A percentile compares a stretch with the other conserved stretches of the same genome.
Evolutionary conservation across 2,113 vertebrate genomes (phyloP).

Genomic region (Reinhardtius hippoglossoides): DNA sequence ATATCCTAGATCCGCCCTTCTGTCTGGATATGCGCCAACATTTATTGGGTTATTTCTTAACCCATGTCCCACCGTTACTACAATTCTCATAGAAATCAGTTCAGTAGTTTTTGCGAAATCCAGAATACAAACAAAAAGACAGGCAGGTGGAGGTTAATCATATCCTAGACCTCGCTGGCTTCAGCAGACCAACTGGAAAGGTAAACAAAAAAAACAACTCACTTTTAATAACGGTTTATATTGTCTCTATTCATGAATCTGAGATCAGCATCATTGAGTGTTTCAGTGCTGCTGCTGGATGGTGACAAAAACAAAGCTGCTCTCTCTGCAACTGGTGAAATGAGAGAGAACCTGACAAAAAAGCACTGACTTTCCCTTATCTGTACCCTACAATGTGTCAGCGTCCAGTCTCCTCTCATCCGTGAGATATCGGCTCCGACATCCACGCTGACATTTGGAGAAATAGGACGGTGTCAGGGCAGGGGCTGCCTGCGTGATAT

Average conservation of each 20-base stretch:
- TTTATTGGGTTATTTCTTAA: too few species aligned
- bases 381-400: conserved; percentile 49
- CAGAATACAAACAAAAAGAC: too few species aligned
- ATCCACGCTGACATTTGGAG: conserved; percentile 82
- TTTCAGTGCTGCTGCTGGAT: neutral
- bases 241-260: neutral
- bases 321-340: conserved; percentile 18
- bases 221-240: too few species aligned
- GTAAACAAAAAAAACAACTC: too few species aligned
- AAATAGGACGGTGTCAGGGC: conserved; percentile 69
- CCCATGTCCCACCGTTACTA: too few species aligned
- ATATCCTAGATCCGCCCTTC: too few species aligned
- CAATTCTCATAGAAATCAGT: too few species aligned
- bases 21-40: too few species aligned
- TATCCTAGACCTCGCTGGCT: too few species aligned
- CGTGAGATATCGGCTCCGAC: conserved; percentile 69
- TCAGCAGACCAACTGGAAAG: too few species aligned
- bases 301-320: neutral
- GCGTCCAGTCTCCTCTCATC: conserved; percentile 29
- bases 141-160: too few species aligned
- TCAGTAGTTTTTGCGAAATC: too few species aligned
- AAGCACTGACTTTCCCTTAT: conserved; percentile 57
- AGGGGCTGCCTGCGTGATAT: conserved; percentile 67
- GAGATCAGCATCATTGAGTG: neutral
- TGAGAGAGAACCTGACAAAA: conserved; percentile 34